A percentile compares a stretch with the other conserved stretches of the same genome.
phyloP scores from a whole-genome alignment of 2,888 invertebrate genomes.

The Chorisops tibialis region DNA sequence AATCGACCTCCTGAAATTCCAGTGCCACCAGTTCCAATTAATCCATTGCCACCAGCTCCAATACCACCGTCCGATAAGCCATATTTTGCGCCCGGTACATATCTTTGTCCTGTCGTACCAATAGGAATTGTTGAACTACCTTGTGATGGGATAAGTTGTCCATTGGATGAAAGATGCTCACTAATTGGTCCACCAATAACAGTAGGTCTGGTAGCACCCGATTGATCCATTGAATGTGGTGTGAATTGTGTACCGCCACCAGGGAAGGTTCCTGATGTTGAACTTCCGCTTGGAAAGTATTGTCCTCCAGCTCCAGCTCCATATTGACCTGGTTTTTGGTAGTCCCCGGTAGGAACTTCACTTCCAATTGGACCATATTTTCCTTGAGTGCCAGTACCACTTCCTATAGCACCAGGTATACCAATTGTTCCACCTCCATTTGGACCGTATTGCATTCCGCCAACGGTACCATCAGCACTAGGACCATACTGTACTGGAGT shows the following conservation, averaged over 20 bases:
- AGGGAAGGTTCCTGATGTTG: neutral
- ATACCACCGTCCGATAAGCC: neutral
- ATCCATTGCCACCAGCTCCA: neutral
- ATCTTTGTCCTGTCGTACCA: neutral
- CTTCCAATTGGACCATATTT: no score
- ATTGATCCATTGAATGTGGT: constrained; percentile 6
- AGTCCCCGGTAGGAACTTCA: neutral
- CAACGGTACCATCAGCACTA: neutral
- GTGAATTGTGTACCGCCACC: constrained; percentile 1
- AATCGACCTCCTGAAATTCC: neutral
- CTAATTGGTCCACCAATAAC: neutral
- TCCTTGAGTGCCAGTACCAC: no score
- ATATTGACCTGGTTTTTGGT: neutral
- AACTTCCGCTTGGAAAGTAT: neutral
- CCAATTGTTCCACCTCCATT: constrained; percentile 16
- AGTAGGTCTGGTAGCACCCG: neutral
- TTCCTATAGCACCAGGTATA: neutral
- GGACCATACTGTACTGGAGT: neutral
- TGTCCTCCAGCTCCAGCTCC: neutral
- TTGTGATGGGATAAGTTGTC: neutral
- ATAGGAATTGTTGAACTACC: neutral
- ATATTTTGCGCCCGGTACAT: constrained; percentile 1
- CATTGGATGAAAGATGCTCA: neutral
- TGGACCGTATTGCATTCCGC: neutral
- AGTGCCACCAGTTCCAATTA: neutral